These are phyloP conservation scores for Lacerta bilineata DNA, from an alignment of 2,797 vertebrate species.

Conservation along the genomic window DNA sequence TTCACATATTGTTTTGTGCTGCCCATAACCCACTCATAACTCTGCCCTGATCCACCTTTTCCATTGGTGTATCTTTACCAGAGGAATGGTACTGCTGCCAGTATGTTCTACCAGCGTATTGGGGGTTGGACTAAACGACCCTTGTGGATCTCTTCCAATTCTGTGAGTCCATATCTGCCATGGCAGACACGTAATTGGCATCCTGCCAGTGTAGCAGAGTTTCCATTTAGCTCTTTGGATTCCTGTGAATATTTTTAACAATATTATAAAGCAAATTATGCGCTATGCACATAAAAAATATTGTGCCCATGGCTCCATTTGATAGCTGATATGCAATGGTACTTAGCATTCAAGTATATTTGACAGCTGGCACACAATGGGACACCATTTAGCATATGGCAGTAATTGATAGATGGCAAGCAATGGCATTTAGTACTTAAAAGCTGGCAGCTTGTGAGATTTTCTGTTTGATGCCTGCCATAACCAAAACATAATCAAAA, in stretches of 20 bases:
- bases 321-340: background rate
- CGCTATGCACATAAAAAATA: background rate
- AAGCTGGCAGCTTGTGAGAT: background rate
- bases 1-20: too few relatives aligned
- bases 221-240: background rate
- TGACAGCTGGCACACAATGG: background rate
- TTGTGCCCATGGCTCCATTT: background rate
- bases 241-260: background rate
- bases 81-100: too few relatives aligned
- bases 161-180: background rate
- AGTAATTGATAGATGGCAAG: background rate
- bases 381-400: background rate
- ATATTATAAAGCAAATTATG: background rate
- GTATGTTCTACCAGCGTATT: too few relatives aligned
- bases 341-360: conserved; percentile 7
- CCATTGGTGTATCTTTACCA: too few relatives aligned
- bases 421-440: background rate
- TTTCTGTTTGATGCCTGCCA: background rate
- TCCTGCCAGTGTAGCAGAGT: background rate
- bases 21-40: too few relatives aligned
- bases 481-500: background rate
- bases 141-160: too few relatives aligned
- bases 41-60: too few relatives aligned
- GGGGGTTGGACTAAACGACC: too few relatives aligned
- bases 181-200: background rate